Base-by-base conservation (phyloP, 2,113 vertebrate genomes). In the Halichoerus grypus region DNA sequence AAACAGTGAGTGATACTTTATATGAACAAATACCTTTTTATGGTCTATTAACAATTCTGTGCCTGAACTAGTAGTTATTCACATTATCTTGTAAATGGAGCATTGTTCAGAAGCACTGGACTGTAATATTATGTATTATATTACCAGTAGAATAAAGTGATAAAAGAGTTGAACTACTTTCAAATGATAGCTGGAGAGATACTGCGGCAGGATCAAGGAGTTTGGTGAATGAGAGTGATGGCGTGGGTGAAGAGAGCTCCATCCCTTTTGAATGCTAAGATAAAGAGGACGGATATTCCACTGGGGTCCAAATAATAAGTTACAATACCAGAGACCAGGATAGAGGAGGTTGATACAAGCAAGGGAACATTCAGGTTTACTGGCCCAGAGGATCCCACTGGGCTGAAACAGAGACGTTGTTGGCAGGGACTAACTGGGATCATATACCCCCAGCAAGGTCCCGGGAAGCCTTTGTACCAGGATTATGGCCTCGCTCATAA, bases 31-130 rank as follows among this genome's bases (percentile, higher is more conserved):
- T 89, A 91, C 19, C 39, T 69, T 91, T 86, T 86, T 79, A 88
- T 69, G 81, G 86, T 71, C 82, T 86, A 71, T 88, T 96, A 96
- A 88, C 39, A 87, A 74, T 91, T 97, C 82, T 83, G 18, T 63
- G 61, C 86, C 86, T 93, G 82, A 95, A 39, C 49, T 79, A 77
- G 69, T 88, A 82, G 36, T 97, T 81, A 96, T 71, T 94, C 71
- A 46, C 74, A 94, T 96, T 86, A 87, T 79, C 67, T 96, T 96
- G 72, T 83, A 97, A 95, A 89, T 76, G 88, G 13, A 55, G 39
- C 86, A 86, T 80, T 96, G 53, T 86, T 95, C 96, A 91, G 88
- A 96, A 92, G 61, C 55, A 63, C 15, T 69, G 55, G 67, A 24
- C 77, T 93, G 42, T 89, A 86, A 94, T 95, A 95, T 72, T 90